phyloP scores from a whole-genome alignment of 37 sponge, comb jelly and placozoan genomes.

The Spongia lamella region DNA sequence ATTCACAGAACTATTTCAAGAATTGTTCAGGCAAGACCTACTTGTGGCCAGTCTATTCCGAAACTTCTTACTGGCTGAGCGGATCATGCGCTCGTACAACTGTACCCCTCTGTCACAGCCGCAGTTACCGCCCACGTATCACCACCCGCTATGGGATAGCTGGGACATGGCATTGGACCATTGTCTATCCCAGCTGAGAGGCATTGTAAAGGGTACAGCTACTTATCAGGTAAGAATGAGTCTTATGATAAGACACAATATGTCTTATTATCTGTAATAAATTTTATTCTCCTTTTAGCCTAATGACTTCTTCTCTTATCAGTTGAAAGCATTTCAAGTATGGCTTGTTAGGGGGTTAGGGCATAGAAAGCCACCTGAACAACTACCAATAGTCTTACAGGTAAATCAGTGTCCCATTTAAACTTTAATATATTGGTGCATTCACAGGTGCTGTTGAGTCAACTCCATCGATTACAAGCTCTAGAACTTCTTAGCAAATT shows the following conservation, averaged over 20 bases:
- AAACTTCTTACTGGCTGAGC: constrained; percentile 91
- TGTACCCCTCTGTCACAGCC: constrained; percentile 89
- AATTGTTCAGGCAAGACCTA: constrained; percentile 93
- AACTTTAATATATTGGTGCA: too few relatives aligned
- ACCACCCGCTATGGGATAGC: constrained; percentile 89
- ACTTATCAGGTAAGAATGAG: constrained; percentile 49
- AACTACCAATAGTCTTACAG: constrained; percentile 96
- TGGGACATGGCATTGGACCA: constrained; percentile 97
- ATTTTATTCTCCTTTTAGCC: constrained; percentile 54
- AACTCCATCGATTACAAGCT: constrained; percentile 83
- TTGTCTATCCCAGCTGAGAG: constrained; percentile 79
- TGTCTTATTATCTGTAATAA: too few relatives aligned
- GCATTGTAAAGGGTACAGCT: constrained; percentile 43
- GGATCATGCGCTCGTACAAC: constrained; percentile 90
- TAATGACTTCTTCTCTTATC: constrained; percentile 90
- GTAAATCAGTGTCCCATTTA: constrained; percentile 33
- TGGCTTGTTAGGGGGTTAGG: constrained; percentile 78
- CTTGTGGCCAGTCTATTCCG: constrained; percentile 95
- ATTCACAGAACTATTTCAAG: constrained; percentile 80
- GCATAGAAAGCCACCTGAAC: constrained; percentile 61
- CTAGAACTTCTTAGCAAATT: constrained; percentile 91
- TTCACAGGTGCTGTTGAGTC: constrained; percentile 93
- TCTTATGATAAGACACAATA: too few relatives aligned
- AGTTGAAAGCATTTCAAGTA: constrained; percentile 91
- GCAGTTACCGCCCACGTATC: constrained; percentile 77